Base-by-base conservation (phyloP, 1,140 invertebrate genomes). In the Lepeophtheirus salmonis region DNA sequence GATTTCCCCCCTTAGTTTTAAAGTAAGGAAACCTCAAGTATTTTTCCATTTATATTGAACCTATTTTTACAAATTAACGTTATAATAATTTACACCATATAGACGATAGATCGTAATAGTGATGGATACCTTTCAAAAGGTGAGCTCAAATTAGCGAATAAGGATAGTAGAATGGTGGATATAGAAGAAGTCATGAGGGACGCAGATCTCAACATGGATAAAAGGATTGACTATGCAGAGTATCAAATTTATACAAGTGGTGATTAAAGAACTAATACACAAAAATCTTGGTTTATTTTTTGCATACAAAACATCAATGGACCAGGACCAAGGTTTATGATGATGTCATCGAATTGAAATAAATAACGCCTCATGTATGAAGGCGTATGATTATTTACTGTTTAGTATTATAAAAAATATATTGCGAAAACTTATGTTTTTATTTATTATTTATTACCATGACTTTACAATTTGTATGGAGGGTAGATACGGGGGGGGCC, bases 71-170 rank as follows among this genome's bases (percentile, higher is more conserved):
- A 10, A 41, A 41, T 41, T 41, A n/a, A 41, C n/a, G n/a, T 41
- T 10, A 10, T 41, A 6, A 41, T 41, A 41, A n/a, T 57, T 24
- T 2, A 2, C 25, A 23, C 22, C 2, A 23, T 57, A 17, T 23
- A 57, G 55, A 41, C 59, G 13, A 25, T 61, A 22, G 59, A 61
- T 25, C 2, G 59, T 14, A 61, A 61, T 21, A 61, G 50, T 18
- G 59, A 61, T 24, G 59, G 59, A 24, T 61, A 21, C 50, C 60
- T 61, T 18, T 21, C 59, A 20, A 61, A 61, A 18, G 59, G 59
- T 2, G 59, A 61, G 21, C 51, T 61, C 50, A 53, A 55, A 50
- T 25, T 61, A 12, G 50, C 59, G 12, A 61, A 61, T 20, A 61
- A 61, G 24, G 50, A 30, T 13, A 22, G 54, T 14, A 10, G n/a